Evolutionary conservation across 2,113 vertebrate genomes (phyloP).

Genomic region (Nestor notabilis): DNA sequence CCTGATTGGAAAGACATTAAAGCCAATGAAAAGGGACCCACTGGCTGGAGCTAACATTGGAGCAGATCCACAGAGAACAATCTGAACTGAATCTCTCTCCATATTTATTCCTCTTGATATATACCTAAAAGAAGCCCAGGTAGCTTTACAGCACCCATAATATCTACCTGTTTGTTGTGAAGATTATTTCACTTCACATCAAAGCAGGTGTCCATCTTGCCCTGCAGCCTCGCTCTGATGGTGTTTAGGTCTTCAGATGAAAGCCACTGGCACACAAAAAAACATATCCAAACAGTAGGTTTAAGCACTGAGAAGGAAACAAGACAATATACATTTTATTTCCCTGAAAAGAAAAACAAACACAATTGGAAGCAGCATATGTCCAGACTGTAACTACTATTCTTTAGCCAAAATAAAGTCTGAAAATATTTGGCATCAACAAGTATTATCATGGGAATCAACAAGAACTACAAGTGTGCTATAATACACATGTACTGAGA

Average conservation of each 20-base stretch:
- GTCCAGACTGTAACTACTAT: not conserved
- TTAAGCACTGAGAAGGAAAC: not conserved
- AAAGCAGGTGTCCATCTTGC: not conserved
- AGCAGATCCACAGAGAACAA: not conserved
- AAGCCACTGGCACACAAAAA: not conserved
- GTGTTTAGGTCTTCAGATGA: not conserved
- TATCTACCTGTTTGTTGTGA: not conserved
- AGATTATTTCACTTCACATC: not conserved
- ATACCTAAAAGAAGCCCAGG: not conserved
- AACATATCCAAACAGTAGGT: not conserved
- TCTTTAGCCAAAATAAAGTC: conserved; percentile 28
- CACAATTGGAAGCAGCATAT: not conserved
- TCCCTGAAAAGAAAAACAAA: not conserved
- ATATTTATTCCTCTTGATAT: conserved; percentile 37
- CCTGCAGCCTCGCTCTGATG: not conserved
- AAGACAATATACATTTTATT: not conserved
- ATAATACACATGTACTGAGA: not conserved
- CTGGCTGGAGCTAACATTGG: not conserved
- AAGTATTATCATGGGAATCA: not conserved
- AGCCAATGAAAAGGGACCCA: not conserved
- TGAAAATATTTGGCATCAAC: conserved; percentile 20
- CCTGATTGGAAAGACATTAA: conserved; percentile 34
- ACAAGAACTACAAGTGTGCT: not conserved
- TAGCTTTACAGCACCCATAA: not conserved
- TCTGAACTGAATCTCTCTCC: not conserved